These are phyloP conservation scores for Anolis apletophallus DNA, from an alignment of 2,797 vertebrate genomes.

Conservation along the genomic window DNA sequence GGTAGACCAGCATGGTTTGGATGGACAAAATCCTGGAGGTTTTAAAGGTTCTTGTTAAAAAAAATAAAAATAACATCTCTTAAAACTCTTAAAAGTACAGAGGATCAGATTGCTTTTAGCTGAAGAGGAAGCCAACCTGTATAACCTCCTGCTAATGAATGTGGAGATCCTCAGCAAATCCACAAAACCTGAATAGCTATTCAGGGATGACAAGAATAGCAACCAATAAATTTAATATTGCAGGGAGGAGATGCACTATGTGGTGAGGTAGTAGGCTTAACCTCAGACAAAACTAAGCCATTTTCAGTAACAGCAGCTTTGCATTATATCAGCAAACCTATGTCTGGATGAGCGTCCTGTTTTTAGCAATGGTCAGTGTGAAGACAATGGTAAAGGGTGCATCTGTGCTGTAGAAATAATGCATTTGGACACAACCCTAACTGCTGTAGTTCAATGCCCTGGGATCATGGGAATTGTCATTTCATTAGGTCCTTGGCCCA, in stretches of 20 bases:
- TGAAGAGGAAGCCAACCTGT: conserved; percentile 22
- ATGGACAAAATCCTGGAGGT: not conserved
- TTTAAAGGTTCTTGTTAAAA: not conserved
- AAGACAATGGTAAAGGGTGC: no score
- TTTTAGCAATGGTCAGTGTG: no score
- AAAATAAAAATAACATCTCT: not conserved
- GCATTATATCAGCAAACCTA: not conserved
- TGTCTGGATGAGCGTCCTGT: not conserved
- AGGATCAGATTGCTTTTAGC: conserved; percentile 25
- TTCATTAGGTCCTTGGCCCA: no score
- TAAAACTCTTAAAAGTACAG: not conserved
- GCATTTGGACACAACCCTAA: no score
- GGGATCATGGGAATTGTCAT: no score
- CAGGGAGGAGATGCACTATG: not conserved
- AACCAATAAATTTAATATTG: not conserved
- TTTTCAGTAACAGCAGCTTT: not conserved
- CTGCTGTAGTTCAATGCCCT: no score
- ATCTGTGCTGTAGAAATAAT: no score
- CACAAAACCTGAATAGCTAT: not conserved
- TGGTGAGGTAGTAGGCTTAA: not conserved
- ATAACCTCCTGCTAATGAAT: conserved; percentile 11
- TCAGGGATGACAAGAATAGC: conserved; percentile 20
- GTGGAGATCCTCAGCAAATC: not conserved
- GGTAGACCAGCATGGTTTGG: not conserved
- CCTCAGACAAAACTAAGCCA: no score